phyloP scores from a whole-genome alignment of 2,113 vertebrate species.

The Salvelinus alpinus region DNA sequence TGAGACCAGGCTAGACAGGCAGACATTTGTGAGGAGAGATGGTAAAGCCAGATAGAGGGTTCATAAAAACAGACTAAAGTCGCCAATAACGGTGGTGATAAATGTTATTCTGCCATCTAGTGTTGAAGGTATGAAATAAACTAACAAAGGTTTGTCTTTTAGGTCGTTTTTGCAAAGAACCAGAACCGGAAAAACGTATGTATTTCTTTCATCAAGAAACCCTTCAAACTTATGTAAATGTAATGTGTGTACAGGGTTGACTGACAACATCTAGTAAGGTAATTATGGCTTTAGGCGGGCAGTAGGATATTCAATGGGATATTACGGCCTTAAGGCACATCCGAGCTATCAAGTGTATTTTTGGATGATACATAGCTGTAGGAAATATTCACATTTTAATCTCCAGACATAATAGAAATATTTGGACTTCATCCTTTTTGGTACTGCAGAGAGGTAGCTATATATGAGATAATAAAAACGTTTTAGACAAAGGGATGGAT shows the following conservation, averaged over 20 bases:
- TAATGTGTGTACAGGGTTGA: too few relatives aligned
- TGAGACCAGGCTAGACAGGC: too few relatives aligned
- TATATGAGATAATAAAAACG: neutral
- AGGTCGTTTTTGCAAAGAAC: slow-evolving; percentile 75
- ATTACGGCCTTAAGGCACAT: slow-evolving; percentile 32
- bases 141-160: slow-evolving; percentile 58
- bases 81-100: slow-evolving; percentile 14
- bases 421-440: slow-evolving; percentile 43
- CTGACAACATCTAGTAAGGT: too few relatives aligned
- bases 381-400: slow-evolving; percentile 72
- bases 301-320: slow-evolving; percentile 28
- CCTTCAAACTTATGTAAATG: too few relatives aligned
- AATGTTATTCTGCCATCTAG: slow-evolving; percentile 69
- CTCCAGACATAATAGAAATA: slow-evolving; percentile 64
- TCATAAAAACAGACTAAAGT: neutral
- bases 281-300: too few relatives aligned
- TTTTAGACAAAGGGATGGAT: neutral
- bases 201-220: slow-evolving; percentile 12
- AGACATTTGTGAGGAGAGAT: slow-evolving; percentile 14
- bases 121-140: slow-evolving; percentile 42
- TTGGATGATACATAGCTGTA: slow-evolving; percentile 61
- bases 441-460: slow-evolving; percentile 12
- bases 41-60: slow-evolving; percentile 1
- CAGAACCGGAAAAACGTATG: slow-evolving; percentile 75
- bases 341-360: slow-evolving; percentile 53